These are phyloP conservation scores for Laspeyria flexula DNA, from an alignment of 2,888 invertebrate genomes.

Conservation along the genomic window DNA sequence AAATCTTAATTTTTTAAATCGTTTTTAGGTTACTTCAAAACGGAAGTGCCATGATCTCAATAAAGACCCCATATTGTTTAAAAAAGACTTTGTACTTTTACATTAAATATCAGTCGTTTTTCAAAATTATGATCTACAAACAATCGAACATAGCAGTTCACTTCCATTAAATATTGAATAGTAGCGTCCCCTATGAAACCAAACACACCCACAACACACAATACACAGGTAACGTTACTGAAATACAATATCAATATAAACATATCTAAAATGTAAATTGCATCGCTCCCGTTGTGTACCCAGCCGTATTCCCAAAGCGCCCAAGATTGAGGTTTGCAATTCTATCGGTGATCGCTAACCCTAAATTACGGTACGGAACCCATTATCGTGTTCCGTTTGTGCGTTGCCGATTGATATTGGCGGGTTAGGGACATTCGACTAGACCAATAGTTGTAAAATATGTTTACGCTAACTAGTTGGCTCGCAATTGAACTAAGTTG, in stretches of 20 bases:
- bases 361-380: slow-evolving; percentile 66
- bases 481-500: slow-evolving; percentile 1
- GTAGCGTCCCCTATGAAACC: background rate
- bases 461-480: slow-evolving; percentile 29
- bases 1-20: too few relatives aligned
- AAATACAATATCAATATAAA: slow-evolving; percentile 12
- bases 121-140: too few relatives aligned
- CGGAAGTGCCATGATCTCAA: too few relatives aligned
- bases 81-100: too few relatives aligned
- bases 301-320: slow-evolving; percentile 40
- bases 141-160: too few relatives aligned
- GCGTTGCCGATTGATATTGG: slow-evolving; percentile 62
- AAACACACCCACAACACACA: background rate
- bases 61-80: too few relatives aligned
- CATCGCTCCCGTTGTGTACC: slow-evolving; percentile 41
- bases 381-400: slow-evolving; percentile 57
- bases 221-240: background rate
- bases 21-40: too few relatives aligned
- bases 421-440: slow-evolving; percentile 45
- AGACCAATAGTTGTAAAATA: slow-evolving; percentile 36
- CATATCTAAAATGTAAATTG: slow-evolving; percentile 25
- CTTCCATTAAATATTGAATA: too few relatives aligned
- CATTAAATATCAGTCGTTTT: too few relatives aligned
- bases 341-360: slow-evolving; percentile 63
- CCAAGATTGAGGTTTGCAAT: slow-evolving; percentile 67